Percentiles rank a stretch among this genome's conserved stretches.
These are phyloP conservation scores for Neogobius melanostomus DNA, from an alignment of 2,113 vertebrate species.

Conservation along the genomic window DNA sequence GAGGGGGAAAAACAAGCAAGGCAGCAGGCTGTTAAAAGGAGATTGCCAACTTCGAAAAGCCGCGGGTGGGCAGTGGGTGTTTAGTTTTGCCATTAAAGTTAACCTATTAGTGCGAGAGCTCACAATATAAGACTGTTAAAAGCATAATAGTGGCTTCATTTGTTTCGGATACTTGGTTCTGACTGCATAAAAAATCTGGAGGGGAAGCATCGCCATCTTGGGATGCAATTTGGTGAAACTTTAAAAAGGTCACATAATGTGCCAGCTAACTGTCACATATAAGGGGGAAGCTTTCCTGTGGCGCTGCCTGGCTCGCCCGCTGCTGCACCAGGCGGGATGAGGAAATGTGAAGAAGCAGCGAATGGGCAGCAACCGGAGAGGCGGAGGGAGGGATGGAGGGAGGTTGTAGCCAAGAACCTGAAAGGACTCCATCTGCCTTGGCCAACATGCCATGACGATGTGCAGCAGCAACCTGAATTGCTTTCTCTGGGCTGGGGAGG, in stretches of 20 bases:
- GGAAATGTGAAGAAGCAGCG: constrained; percentile 57
- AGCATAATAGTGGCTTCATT: constrained; percentile 38
- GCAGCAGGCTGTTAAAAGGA: constrained; percentile 51
- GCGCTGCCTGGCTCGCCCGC: constrained; percentile 43
- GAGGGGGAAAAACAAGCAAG: constrained; percentile 37
- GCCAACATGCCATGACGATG: constrained; percentile 73
- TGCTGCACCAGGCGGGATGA: constrained; percentile 51
- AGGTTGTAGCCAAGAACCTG: constrained; percentile 57
- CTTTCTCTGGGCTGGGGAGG: constrained; percentile 67
- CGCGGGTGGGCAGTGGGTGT: constrained; percentile 42
- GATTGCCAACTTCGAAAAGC: constrained; percentile 59
- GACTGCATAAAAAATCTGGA: constrained; percentile 20
- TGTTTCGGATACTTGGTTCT: constrained; percentile 44
- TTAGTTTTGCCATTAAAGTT: constrained; percentile 53
- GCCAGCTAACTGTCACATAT: constrained; percentile 50
- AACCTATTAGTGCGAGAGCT: constrained; percentile 51
- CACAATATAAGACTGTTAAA: constrained; percentile 48
- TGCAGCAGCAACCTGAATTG: constrained; percentile 68
- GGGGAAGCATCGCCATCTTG: constrained; percentile 4
- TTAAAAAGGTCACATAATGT: constrained; percentile 60
- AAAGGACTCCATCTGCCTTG: constrained; percentile 73
- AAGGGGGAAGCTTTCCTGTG: constrained; percentile 40
- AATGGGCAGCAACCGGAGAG: constrained; percentile 24
- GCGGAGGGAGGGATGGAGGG: constrained; percentile 16
- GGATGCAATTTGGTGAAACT: constrained; percentile 36